phyloP scores from a whole-genome alignment of 2,113 vertebrate species.

The Amphilophus citrinellus region DNA sequence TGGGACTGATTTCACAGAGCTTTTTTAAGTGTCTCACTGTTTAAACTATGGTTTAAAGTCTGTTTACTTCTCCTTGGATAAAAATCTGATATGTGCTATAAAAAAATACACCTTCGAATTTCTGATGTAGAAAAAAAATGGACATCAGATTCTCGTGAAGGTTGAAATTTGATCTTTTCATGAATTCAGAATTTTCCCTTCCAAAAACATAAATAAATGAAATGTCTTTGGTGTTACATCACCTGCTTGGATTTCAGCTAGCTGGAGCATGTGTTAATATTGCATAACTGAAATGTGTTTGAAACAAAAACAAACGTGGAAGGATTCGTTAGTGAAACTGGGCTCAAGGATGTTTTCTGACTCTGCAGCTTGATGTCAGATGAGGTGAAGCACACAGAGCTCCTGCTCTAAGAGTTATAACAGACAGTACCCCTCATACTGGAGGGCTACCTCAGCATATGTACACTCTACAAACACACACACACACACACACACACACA shows the following conservation, averaged over 20 bases:
- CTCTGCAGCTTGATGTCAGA: conserved; percentile 1
- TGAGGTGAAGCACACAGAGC: background rate
- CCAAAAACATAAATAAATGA: background rate
- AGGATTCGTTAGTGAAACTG: background rate
- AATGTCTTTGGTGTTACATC: background rate
- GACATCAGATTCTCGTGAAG: background rate
- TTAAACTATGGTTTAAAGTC: background rate
- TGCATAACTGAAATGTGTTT: background rate
- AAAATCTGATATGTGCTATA: background rate
- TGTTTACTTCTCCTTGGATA: background rate
- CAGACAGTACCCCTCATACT: background rate
- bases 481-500: too few species aligned
- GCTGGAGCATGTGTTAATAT: background rate
- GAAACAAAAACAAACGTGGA: conserved; percentile 2
- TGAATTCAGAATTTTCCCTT: background rate
- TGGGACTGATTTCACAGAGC: background rate
- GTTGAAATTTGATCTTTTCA: background rate
- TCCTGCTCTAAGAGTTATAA: background rate
- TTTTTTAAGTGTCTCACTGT: background rate
- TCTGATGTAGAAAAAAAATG: background rate
- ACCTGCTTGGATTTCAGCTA: background rate
- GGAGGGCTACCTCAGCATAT: background rate
- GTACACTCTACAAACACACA: too few species aligned
- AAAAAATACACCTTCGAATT: background rate
- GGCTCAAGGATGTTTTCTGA: background rate